These are phyloP conservation scores for Erinaceus europaeus DNA, from an alignment of 2,113 vertebrate species.

Conservation along the genomic window DNA sequence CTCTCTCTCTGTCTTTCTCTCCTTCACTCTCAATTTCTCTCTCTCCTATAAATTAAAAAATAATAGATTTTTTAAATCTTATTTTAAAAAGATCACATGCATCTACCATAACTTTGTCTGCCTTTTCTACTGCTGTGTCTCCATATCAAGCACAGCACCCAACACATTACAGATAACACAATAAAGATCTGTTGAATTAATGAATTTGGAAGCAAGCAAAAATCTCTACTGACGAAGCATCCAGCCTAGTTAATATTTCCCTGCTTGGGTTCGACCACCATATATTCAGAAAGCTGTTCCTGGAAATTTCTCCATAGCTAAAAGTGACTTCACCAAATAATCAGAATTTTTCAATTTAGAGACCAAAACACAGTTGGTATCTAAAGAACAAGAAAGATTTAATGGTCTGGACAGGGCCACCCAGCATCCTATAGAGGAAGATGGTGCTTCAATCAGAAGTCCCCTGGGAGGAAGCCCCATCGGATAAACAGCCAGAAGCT, in stretches of 20 bases:
- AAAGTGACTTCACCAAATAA: constrained; percentile 25
- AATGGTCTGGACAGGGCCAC: not conserved
- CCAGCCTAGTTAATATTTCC: not conserved
- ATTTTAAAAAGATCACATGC: no score
- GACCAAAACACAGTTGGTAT: not conserved
- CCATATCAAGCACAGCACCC: not conserved
- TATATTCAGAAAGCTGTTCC: constrained; percentile 17
- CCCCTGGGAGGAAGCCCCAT: not conserved
- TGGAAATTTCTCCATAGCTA: not conserved
- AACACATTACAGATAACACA: not conserved
- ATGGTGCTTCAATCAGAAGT: not conserved
- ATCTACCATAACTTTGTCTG: not conserved
- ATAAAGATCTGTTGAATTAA: not conserved
- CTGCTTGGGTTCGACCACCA: constrained; percentile 20
- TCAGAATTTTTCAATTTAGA: not conserved
- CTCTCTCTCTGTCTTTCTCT: no score
- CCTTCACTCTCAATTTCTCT: no score
- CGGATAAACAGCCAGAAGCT: not conserved
- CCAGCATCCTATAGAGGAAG: not conserved
- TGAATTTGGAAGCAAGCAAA: constrained; percentile 28
- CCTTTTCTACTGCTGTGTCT: not conserved
- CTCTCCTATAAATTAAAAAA: no score
- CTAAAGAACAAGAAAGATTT: not conserved
- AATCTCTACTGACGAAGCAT: not conserved
- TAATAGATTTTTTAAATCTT: no score